Percentiles rank a stretch among this genome's conserved stretches.
Conservation (phyloP, 2,888 invertebrate genomes). For the Stramonita haemastoma region DNA sequence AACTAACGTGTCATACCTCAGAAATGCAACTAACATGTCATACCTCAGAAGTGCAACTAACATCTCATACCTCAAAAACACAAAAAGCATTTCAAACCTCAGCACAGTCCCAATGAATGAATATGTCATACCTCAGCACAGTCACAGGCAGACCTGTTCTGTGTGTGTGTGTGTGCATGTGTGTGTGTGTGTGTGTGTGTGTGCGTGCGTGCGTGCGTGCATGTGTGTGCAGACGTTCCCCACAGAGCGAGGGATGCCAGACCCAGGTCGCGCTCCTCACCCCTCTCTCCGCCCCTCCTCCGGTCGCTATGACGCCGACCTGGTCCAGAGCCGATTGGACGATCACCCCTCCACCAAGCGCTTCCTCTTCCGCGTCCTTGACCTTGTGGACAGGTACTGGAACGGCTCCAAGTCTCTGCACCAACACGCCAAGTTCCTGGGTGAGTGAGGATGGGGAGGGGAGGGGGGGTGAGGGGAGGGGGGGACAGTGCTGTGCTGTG, state of each 20-base stretch:
- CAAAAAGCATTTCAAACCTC: too few species aligned
- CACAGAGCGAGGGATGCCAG: constrained; percentile 24
- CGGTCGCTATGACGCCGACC: constrained; percentile 28
- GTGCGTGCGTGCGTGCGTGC: not conserved
- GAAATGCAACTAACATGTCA: too few species aligned
- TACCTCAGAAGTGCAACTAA: too few species aligned
- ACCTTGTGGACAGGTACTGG: constrained; percentile 77
- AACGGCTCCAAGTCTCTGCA: constrained; percentile 76
- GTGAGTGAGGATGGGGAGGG: constrained; percentile 44
- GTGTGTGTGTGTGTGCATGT: not conserved
- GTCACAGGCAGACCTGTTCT: not conserved
- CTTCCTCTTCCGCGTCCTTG: constrained; percentile 66
- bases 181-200: not conserved
- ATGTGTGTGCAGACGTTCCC: constrained; percentile 21
- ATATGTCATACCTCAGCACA: too few species aligned
- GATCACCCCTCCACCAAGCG: constrained; percentile 56
- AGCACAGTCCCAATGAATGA: too few species aligned
- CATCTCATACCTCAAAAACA: too few species aligned
- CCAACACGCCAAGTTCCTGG: constrained; percentile 73
- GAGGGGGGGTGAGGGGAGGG: too few species aligned
- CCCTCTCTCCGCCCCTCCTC: constrained; percentile 28
- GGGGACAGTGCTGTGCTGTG: too few species aligned
- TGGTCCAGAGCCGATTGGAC: constrained; percentile 42
- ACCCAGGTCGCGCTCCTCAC: not conserved
- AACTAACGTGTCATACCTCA: too few species aligned